A percentile compares a stretch with the other conserved stretches of the same genome.
Evolutionary conservation across 2,888 invertebrate species (phyloP).

Genomic region (Leptopilina syphax): DNA sequence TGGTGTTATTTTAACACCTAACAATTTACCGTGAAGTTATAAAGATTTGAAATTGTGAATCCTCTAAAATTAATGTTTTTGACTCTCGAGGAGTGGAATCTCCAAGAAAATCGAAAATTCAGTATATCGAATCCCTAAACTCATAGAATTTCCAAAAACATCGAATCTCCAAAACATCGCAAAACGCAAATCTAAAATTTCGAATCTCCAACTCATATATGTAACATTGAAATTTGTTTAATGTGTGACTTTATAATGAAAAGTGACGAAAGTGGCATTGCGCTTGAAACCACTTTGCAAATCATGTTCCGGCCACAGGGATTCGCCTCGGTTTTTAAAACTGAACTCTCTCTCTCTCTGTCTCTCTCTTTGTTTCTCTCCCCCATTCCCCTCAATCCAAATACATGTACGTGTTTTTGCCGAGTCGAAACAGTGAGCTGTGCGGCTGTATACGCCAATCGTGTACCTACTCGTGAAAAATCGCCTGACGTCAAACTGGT

Average conservation of each 20-base stretch:
- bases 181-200: too few relatives aligned
- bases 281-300: conserved; percentile 5
- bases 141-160: too few relatives aligned
- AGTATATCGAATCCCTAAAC: too few relatives aligned
- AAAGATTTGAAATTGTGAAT: too few relatives aligned
- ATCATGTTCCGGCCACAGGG: conserved; percentile 26
- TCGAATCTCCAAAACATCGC: too few relatives aligned
- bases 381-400: neutral
- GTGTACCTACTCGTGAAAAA: conserved; percentile 60
- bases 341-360: neutral
- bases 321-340: conserved; percentile 17
- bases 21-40: too few relatives aligned
- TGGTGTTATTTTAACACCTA: too few relatives aligned
- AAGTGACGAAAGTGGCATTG: conserved; percentile 14
- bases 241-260: neutral
- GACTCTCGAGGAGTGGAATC: too few relatives aligned
- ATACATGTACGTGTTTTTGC: neutral
- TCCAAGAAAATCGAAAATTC: too few relatives aligned
- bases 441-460: conserved; percentile 15
- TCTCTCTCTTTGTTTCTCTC: too few relatives aligned
- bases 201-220: too few relatives aligned
- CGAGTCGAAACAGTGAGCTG: neutral
- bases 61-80: too few relatives aligned
- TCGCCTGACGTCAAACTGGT: conserved; percentile 73
- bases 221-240: neutral